Evolutionary conservation across 2,113 vertebrate genomes (phyloP).

Genomic region (Haplochromis vanheusdeni): DNA sequence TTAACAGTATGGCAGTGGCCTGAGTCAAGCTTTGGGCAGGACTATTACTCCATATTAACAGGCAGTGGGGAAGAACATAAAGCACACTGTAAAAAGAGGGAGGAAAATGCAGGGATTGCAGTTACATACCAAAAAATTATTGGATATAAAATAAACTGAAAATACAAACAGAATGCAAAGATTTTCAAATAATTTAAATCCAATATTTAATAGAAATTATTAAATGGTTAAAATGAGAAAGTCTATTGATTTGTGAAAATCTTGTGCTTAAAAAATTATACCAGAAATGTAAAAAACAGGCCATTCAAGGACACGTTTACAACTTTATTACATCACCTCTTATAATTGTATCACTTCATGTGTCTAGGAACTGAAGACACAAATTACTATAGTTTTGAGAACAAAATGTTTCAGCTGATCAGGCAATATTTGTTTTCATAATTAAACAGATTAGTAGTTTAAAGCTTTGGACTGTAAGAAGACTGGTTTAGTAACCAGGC

Average conservation of each 20-base stretch:
- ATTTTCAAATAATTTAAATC: not conserved
- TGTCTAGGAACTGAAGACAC: not conserved
- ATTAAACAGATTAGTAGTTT: not conserved
- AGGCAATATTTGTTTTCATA: not conserved
- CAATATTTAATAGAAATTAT: not conserved
- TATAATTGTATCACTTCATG: not conserved
- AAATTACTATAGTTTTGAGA: not conserved
- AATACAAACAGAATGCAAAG: not conserved
- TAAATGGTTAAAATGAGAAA: not conserved
- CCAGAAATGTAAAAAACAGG: not conserved
- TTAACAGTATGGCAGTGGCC: constrained; percentile 81
- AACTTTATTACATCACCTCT: not conserved
- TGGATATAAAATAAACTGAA: not conserved
- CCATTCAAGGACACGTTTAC: not conserved
- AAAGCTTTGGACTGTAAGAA: not conserved
- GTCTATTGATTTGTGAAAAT: not conserved
- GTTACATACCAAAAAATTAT: not conserved
- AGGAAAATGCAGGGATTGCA: not conserved
- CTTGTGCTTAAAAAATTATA: not conserved
- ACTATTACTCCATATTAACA: constrained; percentile 16
- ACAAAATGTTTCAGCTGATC: not conserved
- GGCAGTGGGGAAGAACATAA: not conserved
- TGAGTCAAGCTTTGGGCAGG: not conserved
- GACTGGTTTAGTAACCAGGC: not conserved
- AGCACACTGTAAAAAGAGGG: not conserved